Conservation (phyloP, 2,113 vertebrate species). For the Hepsetus odoe region DNA sequence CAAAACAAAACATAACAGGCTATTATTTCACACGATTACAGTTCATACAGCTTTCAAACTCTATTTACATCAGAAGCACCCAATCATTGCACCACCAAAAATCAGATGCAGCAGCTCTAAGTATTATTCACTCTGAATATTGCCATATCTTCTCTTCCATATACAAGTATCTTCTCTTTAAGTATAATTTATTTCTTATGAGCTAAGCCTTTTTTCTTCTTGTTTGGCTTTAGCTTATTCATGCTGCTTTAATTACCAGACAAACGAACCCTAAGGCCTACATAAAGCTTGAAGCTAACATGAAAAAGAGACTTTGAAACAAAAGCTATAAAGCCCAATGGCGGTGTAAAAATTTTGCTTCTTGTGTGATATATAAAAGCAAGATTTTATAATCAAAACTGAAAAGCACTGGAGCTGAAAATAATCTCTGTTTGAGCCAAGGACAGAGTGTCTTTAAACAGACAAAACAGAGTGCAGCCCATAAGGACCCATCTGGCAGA, state of each 20-base stretch:
- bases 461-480: constrained; percentile 13
- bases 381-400: constrained; percentile 66
- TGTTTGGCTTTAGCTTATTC: background rate
- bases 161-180: no score
- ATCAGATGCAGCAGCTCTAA: no score
- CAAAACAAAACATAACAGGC: no score
- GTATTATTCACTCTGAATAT: no score
- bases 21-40: no score
- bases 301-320: background rate
- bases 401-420: constrained; percentile 69
- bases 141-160: no score
- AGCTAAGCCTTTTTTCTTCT: background rate
- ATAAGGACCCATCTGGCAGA: constrained; percentile 38
- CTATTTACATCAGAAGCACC: no score
- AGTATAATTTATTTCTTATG: background rate
- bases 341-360: constrained; percentile 58
- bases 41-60: no score
- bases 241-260: background rate
- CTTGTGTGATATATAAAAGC: constrained; percentile 56
- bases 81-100: no score
- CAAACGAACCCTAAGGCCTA: background rate
- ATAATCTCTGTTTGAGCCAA: constrained; percentile 54
- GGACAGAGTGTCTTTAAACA: constrained; percentile 52
- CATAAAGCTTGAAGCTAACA: background rate
- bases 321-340: constrained; percentile 54